Percentiles rank a stretch among this genome's conserved stretches.
Evolutionary conservation across 2,113 vertebrate species (phyloP).

Genomic region (Phyllostomus hastatus): DNA sequence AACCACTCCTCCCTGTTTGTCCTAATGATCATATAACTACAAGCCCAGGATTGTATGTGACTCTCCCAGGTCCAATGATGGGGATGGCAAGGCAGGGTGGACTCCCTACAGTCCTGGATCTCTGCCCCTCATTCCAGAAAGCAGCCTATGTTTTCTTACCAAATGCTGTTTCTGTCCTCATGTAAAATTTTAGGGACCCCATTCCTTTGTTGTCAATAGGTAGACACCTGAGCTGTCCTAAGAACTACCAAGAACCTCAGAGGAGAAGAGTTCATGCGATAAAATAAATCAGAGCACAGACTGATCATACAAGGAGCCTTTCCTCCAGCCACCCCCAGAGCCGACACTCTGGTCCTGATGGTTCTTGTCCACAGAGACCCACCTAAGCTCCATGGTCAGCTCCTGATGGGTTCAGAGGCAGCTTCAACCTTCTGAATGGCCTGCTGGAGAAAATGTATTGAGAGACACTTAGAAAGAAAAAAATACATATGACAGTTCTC

Average conservation of each 20-base stretch:
- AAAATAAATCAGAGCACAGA: background rate
- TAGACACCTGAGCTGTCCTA: background rate
- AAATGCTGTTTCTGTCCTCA: background rate
- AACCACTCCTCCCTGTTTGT: background rate
- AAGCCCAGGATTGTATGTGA: no score
- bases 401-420: background rate
- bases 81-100: background rate
- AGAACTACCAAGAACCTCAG: background rate
- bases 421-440: background rate
- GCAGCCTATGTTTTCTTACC: background rate
- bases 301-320: background rate
- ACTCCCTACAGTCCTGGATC: background rate
- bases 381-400: background rate
- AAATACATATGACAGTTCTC: background rate
- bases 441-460: background rate
- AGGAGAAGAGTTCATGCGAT: background rate
- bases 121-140: background rate
- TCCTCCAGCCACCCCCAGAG: background rate
- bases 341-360: fast-evolving
- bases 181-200: no score
- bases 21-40: background rate
- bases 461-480: background rate
- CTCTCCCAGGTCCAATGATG: fast-evolving
- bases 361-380: background rate
- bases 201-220: background rate